phyloP scores from a whole-genome alignment of 1,140 invertebrate species.

The Spodoptera litura region DNA sequence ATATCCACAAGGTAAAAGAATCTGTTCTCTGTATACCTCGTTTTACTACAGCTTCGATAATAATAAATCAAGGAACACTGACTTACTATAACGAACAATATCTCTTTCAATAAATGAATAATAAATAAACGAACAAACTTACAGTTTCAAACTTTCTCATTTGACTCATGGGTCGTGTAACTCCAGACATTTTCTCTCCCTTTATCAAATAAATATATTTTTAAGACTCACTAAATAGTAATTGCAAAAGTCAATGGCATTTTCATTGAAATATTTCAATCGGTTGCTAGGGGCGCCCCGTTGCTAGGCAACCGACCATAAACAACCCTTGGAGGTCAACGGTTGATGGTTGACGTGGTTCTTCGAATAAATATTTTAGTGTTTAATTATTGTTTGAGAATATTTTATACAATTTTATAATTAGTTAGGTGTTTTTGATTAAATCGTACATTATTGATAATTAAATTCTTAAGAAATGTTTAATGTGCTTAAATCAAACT shows the following conservation, averaged over 20 bases:
- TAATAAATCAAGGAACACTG: no score
- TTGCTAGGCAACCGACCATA: constrained; percentile 36
- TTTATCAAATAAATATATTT: constrained; percentile 28
- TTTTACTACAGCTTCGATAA: no score
- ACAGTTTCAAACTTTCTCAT: constrained; percentile 76
- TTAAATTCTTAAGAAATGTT: no score
- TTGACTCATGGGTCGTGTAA: constrained; percentile 74
- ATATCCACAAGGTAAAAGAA: no score
- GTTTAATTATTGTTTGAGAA: no score
- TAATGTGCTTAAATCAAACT: no score
- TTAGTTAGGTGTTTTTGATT: no score
- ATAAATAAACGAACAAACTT: constrained; percentile 26
- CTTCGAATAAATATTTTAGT: constrained; percentile 4
- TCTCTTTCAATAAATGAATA: not conserved
- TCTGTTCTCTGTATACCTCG: no score
- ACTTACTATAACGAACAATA: no score
- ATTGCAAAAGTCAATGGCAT: constrained; percentile 2
- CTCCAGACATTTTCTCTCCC: constrained; percentile 56
- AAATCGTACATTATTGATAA: no score
- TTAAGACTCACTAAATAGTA: not conserved
- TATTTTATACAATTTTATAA: not conserved
- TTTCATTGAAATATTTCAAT: constrained; percentile 18
- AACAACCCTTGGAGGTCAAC: constrained; percentile 22
- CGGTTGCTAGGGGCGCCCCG: constrained; percentile 32
- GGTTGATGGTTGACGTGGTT: not conserved